Evolutionary conservation across 2,113 vertebrate species (phyloP), one percentile per base, ranked within the genome.

Genomic region (Isichthys henryi): DNA sequence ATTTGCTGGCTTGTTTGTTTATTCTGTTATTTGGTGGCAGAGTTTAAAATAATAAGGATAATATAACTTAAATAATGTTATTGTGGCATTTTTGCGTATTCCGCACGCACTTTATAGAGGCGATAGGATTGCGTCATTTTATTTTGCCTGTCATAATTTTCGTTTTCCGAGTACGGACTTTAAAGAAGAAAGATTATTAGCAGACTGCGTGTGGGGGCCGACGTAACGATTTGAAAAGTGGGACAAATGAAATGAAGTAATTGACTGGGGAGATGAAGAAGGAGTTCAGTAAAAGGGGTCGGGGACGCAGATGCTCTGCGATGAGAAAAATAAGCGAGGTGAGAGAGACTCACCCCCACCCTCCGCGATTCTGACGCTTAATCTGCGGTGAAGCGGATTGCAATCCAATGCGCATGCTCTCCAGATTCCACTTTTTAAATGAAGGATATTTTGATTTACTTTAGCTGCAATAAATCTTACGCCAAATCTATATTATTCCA

Each of bases 191-290:
- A 85, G 45, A 92, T 91, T 58, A 92, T 91, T 86, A 88, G 87
- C 90, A 83, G 89, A 50, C 86, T 86, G 58, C 77, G 77, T 88
- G 90, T 82, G 62, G 53, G 89, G 70, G 89, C 85, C 49, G 23
- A n/a, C 45, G 52, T 45, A 52, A 43, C 53, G 56, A n/a, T 43
- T 23, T 53, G 43, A 88, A 87, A 93, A 93, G 89, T 92, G 90
- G 92, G 91, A 85, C 91, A 92, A 21, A 89, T 86, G 86, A 92
- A 87, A 91, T 91, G 91, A 91, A 91, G 90, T 87, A 90, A 91
- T 35, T 91, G 88, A 91, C 90, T 92, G 46, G 86, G 92, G 80
- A 91, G 46, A 88, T 50, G 90, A 62, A 90, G 89, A 86, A 90
- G 53, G 84, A 90, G 89, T 74, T 80, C 84, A 77, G 88, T 46